A percentile compares a stretch with the other conserved stretches of the same genome.
Conservation (phyloP, 2,113 vertebrate species). For the Alethe castanea region DNA sequence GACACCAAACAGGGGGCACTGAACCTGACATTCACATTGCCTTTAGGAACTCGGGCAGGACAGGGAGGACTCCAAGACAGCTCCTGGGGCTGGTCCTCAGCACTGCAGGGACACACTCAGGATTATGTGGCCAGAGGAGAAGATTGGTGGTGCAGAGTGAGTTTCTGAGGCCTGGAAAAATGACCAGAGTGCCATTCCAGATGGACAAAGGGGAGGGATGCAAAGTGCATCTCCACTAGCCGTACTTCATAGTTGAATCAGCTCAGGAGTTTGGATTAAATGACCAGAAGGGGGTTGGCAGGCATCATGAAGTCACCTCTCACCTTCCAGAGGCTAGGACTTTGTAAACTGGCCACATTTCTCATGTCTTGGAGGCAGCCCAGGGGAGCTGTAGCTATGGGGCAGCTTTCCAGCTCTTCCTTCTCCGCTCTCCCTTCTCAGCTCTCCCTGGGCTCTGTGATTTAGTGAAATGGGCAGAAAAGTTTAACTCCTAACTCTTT, state of each 20-base stretch:
- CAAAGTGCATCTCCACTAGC: not conserved
- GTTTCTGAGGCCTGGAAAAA: not conserved
- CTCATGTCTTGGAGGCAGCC: not conserved
- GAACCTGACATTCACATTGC: not conserved
- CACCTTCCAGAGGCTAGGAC: not conserved
- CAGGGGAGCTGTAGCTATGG: not conserved
- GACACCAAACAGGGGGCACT: not conserved
- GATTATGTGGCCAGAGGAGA: accelerated
- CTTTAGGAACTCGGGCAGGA: not conserved
- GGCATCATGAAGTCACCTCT: not conserved
- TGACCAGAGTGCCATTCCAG: not conserved
- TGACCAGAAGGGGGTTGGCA: not conserved
- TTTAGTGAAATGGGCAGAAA: not conserved
- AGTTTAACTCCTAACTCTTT: not conserved
- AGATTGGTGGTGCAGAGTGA: not conserved
- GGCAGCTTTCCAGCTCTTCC: not conserved
- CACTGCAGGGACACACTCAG: not conserved
- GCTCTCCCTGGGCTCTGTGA: not conserved
- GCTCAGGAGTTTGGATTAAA: not conserved
- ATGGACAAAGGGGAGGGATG: not conserved
- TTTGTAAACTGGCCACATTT: not conserved
- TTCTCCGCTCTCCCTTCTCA: not conserved
- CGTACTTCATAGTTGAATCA: not conserved
- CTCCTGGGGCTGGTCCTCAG: not conserved
- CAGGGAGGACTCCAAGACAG: not conserved